These are phyloP conservation scores for Liasis olivaceus DNA, from an alignment of 2,797 vertebrate genomes.

Conservation along the genomic window DNA sequence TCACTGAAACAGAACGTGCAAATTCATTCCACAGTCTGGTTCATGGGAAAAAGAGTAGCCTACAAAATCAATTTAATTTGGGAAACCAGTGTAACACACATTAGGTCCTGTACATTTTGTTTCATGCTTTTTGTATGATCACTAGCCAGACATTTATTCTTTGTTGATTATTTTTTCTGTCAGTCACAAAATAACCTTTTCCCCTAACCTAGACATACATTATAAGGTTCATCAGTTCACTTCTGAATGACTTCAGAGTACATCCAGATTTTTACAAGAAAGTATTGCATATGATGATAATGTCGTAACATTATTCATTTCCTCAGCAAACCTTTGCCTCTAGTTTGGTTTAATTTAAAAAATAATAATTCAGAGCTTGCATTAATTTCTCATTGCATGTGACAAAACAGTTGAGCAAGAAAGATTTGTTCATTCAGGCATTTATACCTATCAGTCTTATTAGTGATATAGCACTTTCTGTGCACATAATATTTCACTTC, in stretches of 20 bases:
- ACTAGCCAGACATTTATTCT: not conserved
- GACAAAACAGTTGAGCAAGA: not conserved
- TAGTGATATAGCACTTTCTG: constrained; percentile 3
- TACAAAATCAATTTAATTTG: not conserved
- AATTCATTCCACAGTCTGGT: not conserved
- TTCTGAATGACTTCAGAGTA: not conserved
- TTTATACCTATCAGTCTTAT: constrained; percentile 1
- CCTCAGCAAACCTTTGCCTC: constrained; percentile 5
- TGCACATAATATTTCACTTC: not conserved
- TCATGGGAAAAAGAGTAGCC: not conserved
- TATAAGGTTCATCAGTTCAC: not conserved
- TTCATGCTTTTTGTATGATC: not conserved
- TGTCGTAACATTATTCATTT: not conserved
- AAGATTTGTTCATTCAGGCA: constrained; percentile 20
- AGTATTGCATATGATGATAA: not conserved
- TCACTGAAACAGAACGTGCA: no score
- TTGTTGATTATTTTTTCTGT: not conserved
- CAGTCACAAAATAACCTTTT: fast-evolving
- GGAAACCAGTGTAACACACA: not conserved
- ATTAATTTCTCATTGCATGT: constrained; percentile 23
- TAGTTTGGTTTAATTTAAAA: constrained; percentile 8
- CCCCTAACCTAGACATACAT: not conserved
- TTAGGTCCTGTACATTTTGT: not conserved
- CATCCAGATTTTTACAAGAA: not conserved
- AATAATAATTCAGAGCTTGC: constrained; percentile 15